A percentile compares a stretch with the other conserved stretches of the same genome.
phyloP scores from a whole-genome alignment of 2,797 vertebrate genomes.

The Hoplostethus atlanticus region DNA sequence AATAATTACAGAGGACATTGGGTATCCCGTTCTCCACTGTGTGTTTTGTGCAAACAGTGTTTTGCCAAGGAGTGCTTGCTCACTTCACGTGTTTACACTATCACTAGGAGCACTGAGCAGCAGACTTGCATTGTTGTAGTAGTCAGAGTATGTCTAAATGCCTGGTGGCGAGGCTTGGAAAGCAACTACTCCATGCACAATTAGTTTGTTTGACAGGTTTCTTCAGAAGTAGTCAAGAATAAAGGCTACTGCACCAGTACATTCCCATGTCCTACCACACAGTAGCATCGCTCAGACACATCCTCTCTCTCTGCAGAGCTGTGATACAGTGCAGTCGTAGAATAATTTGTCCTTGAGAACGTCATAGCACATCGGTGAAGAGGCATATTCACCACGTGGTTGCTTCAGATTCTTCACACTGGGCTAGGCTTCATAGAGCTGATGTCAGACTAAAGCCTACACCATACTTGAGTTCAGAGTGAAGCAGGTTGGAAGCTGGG shows the following conservation, averaged over 20 bases:
- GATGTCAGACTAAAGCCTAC: conserved; percentile 3
- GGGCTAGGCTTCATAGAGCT: background rate
- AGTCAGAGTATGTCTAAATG: conserved; percentile 26
- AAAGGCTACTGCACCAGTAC: background rate
- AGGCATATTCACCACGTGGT: background rate
- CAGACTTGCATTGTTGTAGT: conserved; percentile 44
- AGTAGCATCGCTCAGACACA: background rate
- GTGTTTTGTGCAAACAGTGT: conserved; percentile 59
- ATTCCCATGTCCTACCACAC: background rate
- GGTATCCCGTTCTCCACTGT: conserved; percentile 65
- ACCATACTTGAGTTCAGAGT: conserved; percentile 8
- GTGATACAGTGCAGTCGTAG: background rate
- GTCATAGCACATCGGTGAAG: background rate
- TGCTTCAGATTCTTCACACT: conserved; percentile 1
- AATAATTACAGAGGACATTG: conserved; percentile 77
- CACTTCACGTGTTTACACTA: conserved; percentile 63
- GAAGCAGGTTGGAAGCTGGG: background rate
- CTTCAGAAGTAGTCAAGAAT: background rate
- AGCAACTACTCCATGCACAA: background rate
- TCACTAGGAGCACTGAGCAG: conserved; percentile 42
- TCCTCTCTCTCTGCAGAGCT: background rate
- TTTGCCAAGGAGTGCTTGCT: conserved; percentile 58
- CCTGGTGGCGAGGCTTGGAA: conserved; percentile 25
- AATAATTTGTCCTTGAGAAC: background rate
- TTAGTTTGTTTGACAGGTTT: conserved; percentile 2